Evolutionary conservation across 2,797 vertebrate species (phyloP), one percentile per base, ranked within the genome.

Genomic region (Clarias platycephalus): DNA sequence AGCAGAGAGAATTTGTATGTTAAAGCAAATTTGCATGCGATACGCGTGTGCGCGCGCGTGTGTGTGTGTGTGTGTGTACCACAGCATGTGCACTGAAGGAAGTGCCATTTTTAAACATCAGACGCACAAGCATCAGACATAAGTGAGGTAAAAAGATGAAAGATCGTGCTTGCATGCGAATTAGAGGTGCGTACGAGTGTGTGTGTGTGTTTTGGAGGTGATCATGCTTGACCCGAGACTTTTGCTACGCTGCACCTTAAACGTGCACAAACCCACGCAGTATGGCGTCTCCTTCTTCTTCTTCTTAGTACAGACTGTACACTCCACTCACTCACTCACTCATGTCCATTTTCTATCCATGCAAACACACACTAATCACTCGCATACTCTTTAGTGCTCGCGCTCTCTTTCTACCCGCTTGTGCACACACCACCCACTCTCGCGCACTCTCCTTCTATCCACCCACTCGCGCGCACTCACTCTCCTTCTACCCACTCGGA

Each of bases 231-330:
- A 58, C 15, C n/a, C 5, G 5, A 72, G 20, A 68, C 16, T 34
- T 75, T 63, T 68, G 24, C 62, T 81, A 76, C 53, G 64, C 66
- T 87, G 84, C 20, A 66, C 80, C 20, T 22, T 83, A 40, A 76
- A 64, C 82, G 49, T 53, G 80, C 26, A 53, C 58, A 64, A 15
- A 62, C 31, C 24, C 80, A 83, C 53, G 72, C 80, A 84, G 75
- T 18, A 49, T 57, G 62, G 28, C 3, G 10, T 44, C 24, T 62
- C 34, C 40, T 83, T 37, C 2, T n/a, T 76, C 68, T n/a, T n/a
- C n/a, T 85, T 75, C 63, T 66, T 18, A 53, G 3, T 68, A 34
- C 24, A 22, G 55, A 31, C 58, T 28, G 28, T 57, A 77, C 31
- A 12, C n/a, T 31, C 62, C 58, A 53, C 60, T 26, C 22, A n/a